Base-by-base conservation (phyloP, 2,888 invertebrate genomes). In the Sericinus montela region DNA sequence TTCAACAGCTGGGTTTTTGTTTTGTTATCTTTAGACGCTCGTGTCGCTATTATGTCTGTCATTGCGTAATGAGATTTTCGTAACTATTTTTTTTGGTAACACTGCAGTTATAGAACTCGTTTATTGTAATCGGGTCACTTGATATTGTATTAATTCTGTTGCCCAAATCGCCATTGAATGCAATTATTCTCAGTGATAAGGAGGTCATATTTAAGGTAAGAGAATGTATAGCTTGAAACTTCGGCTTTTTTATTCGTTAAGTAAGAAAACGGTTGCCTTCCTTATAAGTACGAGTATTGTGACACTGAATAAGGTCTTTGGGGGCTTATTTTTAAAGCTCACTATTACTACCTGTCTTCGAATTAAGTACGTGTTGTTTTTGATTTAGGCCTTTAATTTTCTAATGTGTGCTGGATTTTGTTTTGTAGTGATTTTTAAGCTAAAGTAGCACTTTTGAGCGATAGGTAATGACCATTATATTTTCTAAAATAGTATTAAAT, bases 11-110 rank as follows among this genome's bases (percentile, higher is more conserved):
- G 40, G n/a, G n/a, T 35, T 14, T n/a, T 30, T 23, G 16, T 46
- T 40, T 15, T 32, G 10, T 16, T 10, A 25, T 19, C 34, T 7
- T 15, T 30, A 35, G 19, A 35, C 29, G 36, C 23, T 41, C 30
- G 45, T 45, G 40, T 45, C 5, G 36, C 44, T 50, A 37, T 50
- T 41, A 49, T 49, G 32, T 10, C 41, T 32, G 9, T 44, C 2
- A 29, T 56, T 52, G 46, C 52, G 48, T 56, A 59, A 55, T 39
- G 50, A 48, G 34, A 50, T 55, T 54, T 57, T 56, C 56, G 54
- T 57, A 57, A 56, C 50, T 50, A 52, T 55, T 19, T 19, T 53
- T 61, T 62, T 55, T 39, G 52, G 52, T 52, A 51, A 54, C 46
- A 54, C 52, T 28, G 38, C 45, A 52, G 45, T 53, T 51, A 48